These are phyloP conservation scores for Rallus limicola DNA, from an alignment of 2,113 vertebrate genomes.

Conservation along the genomic window DNA sequence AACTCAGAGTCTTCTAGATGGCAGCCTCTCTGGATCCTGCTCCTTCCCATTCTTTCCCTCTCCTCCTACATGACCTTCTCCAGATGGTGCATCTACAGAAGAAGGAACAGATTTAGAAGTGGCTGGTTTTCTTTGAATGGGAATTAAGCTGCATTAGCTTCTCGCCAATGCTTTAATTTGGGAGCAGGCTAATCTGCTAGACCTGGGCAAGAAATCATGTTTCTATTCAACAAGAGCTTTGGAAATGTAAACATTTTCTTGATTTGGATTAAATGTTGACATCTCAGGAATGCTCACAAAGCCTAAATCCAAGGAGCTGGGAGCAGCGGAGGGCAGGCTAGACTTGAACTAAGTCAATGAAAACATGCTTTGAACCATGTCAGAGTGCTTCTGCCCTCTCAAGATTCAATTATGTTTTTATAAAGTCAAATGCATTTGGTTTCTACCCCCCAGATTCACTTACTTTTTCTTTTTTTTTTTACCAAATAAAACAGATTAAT, in stretches of 20 bases:
- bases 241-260: constrained; percentile 27
- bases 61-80: background rate
- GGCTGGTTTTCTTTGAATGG: background rate
- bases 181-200: constrained; percentile 2
- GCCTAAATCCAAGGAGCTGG: background rate
- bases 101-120: constrained; percentile 3
- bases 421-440: background rate
- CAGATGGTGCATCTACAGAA: constrained; percentile 1
- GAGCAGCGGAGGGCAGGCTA: background rate
- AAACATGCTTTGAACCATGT: background rate
- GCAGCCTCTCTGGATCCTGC: background rate
- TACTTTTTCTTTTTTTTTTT: background rate
- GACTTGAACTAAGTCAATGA: background rate
- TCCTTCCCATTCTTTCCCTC: background rate
- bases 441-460: background rate
- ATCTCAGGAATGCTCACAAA: background rate
- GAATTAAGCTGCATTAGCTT: constrained; percentile 19
- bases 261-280: background rate
- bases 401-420: background rate
- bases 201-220: constrained; percentile 7
- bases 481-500: background rate
- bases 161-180: background rate
- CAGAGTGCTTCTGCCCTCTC: background rate
- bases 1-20: background rate
- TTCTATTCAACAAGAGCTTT: background rate